phyloP scores from a whole-genome alignment of 1,140 invertebrate species.

The Cardiocondyla obscurior region DNA sequence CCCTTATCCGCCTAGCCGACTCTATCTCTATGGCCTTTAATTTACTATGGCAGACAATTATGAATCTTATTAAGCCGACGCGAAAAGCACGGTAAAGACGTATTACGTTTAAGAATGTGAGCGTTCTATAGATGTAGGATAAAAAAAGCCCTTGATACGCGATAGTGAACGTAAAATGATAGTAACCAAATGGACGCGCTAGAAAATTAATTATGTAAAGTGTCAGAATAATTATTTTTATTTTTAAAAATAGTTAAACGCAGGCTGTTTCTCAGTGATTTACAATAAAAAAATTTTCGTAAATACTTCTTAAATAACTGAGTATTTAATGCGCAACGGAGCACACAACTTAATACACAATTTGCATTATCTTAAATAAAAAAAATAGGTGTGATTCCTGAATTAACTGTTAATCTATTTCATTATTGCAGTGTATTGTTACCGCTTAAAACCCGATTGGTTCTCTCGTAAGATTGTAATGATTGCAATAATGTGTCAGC shows the following conservation, averaged over 20 bases:
- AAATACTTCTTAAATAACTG: no score
- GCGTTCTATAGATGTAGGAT: background rate
- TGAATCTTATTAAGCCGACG: conserved; percentile 46
- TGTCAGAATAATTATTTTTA: no score
- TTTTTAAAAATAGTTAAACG: background rate
- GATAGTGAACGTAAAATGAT: background rate
- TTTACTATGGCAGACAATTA: conserved; percentile 50
- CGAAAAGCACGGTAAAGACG: conserved; percentile 3
- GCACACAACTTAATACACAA: no score
- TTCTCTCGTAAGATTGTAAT: no score
- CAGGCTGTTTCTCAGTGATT: no score
- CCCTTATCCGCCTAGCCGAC: conserved; percentile 42
- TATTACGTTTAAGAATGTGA: background rate
- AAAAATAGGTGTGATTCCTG: no score
- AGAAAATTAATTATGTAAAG: background rate
- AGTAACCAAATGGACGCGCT: background rate
- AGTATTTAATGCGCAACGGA: no score
- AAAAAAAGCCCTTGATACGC: background rate
- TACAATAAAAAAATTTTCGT: background rate
- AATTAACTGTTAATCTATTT: no score
- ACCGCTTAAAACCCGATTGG: no score
- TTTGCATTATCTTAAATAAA: no score
- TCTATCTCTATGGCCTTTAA: conserved; percentile 46
- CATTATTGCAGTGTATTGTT: no score
- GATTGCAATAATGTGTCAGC: no score